Evolutionary conservation across 2,113 vertebrate genomes (phyloP).

Genomic region (Chloroceryle aenea): DNA sequence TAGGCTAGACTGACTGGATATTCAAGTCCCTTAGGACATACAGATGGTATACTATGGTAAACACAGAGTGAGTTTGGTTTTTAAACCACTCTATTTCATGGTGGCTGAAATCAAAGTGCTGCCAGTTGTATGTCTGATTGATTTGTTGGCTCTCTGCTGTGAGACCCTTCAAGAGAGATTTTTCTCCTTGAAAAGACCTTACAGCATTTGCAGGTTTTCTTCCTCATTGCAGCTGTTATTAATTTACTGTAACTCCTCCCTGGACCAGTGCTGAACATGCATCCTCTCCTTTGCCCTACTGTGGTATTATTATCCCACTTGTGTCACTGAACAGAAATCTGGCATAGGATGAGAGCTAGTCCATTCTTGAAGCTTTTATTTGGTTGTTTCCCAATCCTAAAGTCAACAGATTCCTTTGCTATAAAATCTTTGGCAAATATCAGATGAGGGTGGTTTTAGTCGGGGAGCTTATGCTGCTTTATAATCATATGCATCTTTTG

Average conservation of each 20-base stretch:
- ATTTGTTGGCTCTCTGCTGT: neutral
- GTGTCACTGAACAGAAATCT: neutral
- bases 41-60: neutral
- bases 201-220: slow-evolving; percentile 21
- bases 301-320: neutral
- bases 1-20: neutral
- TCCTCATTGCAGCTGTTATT: neutral
- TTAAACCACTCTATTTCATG: slow-evolving; percentile 5
- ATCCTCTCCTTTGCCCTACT: neutral
- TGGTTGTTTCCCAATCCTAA: neutral
- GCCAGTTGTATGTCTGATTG: slow-evolving; percentile 28
- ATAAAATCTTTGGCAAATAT: neutral
- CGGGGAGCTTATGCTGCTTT: neutral
- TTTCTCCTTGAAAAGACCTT: slow-evolving; percentile 28
- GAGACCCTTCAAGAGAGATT: neutral
- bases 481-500: neutral
- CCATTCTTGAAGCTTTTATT: neutral
- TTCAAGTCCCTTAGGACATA: neutral
- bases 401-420: neutral
- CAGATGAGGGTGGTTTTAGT: neutral
- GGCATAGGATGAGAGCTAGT: neutral
- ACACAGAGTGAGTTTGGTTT: slow-evolving; percentile 28
- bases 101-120: neutral
- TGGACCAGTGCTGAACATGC: neutral
- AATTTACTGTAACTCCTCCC: neutral